These are phyloP conservation scores for Cuniculus paca DNA, from an alignment of 2,797 vertebrate species.

Conservation along the genomic window DNA sequence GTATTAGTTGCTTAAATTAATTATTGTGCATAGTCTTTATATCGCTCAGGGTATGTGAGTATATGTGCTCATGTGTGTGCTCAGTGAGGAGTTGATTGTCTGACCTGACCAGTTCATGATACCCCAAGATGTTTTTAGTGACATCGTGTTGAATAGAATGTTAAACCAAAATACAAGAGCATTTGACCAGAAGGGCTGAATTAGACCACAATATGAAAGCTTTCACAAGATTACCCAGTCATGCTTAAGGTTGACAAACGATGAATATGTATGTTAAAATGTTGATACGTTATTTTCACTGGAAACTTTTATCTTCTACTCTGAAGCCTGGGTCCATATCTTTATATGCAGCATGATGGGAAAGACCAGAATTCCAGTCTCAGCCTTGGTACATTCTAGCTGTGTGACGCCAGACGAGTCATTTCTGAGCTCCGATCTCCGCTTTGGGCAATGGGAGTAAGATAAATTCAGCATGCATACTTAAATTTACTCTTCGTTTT, in stretches of 20 bases:
- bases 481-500: slow-evolving; percentile 6
- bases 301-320: slow-evolving; percentile 28
- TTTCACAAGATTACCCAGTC: neutral
- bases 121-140: neutral
- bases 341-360: neutral
- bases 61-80: neutral
- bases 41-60: rapidly evolving
- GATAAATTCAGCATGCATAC: neutral
- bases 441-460: neutral
- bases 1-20: neutral
- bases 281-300: slow-evolving; percentile 28
- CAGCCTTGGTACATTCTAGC: neutral
- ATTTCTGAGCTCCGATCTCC: neutral
- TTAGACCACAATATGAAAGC: neutral
- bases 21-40: neutral
- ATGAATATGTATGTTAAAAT: neutral
- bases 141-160: neutral
- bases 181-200: neutral
- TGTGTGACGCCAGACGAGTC: neutral
- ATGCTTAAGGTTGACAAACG: neutral
- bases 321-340: neutral
- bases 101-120: neutral
- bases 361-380: neutral
- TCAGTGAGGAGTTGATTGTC: neutral
- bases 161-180: neutral